These are phyloP conservation scores for Trichomalopsis sarcophagae DNA, from an alignment of 1,140 invertebrate genomes.

Conservation along the genomic window DNA sequence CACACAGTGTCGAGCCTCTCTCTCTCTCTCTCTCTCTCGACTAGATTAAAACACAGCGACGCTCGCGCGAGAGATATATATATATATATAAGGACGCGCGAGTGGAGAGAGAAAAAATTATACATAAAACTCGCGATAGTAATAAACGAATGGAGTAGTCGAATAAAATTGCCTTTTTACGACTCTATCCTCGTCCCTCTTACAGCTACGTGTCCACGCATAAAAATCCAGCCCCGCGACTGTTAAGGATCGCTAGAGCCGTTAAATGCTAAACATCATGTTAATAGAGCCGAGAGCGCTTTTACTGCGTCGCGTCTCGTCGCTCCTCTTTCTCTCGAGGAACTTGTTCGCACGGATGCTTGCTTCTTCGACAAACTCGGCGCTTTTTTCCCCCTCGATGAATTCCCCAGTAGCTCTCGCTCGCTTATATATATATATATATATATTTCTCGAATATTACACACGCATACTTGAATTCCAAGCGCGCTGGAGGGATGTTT, in stretches of 20 bases:
- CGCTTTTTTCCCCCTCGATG: not conserved
- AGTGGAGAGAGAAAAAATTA: not conserved
- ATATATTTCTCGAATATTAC: not conserved
- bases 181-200: not conserved
- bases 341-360: not conserved
- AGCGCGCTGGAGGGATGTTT: no score
- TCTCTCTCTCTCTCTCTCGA: not conserved
- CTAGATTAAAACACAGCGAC: slow-evolving; percentile 25
- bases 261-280: slow-evolving; percentile 28
- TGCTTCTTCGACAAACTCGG: not conserved
- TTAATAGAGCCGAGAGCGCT: not conserved
- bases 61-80: not conserved
- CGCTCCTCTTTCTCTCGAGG: not conserved
- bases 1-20: no score
- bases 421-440: no score
- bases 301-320: not conserved
- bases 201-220: slow-evolving; percentile 21
- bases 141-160: slow-evolving; percentile 36
- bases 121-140: slow-evolving; percentile 10
- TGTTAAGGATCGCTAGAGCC: slow-evolving; percentile 1
- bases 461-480: no score
- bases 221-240: slow-evolving; percentile 6
- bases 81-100: not conserved
- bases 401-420: not conserved
- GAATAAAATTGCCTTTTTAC: slow-evolving; percentile 33